Evolutionary conservation across 2,888 invertebrate species (phyloP).

Genomic region (Holacanthella duospinosa): DNA sequence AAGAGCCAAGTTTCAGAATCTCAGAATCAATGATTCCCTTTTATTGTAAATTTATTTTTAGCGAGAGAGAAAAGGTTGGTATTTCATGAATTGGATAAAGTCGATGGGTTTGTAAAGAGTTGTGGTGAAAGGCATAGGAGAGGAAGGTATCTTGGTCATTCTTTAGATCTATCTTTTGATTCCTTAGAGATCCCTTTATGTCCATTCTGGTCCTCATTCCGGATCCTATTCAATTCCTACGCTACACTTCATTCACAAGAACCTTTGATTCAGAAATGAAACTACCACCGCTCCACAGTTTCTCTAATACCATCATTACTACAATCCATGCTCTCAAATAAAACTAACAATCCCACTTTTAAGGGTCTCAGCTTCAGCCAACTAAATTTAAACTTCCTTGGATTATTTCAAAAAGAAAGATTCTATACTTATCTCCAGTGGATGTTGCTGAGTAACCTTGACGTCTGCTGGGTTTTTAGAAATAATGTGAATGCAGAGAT

Average conservation of each 20-base stretch:
- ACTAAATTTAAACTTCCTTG: no score
- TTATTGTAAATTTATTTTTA: no score
- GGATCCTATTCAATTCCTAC: constrained; percentile 1
- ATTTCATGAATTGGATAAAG: no score
- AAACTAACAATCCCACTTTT: background rate
- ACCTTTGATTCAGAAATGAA: background rate
- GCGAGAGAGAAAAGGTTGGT: no score
- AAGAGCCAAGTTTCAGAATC: no score
- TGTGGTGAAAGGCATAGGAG: background rate
- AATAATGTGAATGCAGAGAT: no score
- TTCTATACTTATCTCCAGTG: no score
- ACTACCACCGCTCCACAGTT: background rate
- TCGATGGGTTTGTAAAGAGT: background rate
- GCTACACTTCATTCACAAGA: background rate
- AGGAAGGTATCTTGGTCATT: background rate
- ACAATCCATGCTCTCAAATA: background rate
- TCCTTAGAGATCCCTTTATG: constrained; percentile 4
- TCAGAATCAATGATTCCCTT: no score
- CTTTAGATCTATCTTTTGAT: background rate
- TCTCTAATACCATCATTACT: background rate
- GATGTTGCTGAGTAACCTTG: no score
- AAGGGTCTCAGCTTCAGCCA: no score
- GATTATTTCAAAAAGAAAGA: no score
- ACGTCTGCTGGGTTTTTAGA: no score
- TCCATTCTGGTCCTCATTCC: background rate